These are phyloP conservation scores for Sceloporus undulatus DNA, from an alignment of 2,113 vertebrate genomes.

Conservation along the genomic window DNA sequence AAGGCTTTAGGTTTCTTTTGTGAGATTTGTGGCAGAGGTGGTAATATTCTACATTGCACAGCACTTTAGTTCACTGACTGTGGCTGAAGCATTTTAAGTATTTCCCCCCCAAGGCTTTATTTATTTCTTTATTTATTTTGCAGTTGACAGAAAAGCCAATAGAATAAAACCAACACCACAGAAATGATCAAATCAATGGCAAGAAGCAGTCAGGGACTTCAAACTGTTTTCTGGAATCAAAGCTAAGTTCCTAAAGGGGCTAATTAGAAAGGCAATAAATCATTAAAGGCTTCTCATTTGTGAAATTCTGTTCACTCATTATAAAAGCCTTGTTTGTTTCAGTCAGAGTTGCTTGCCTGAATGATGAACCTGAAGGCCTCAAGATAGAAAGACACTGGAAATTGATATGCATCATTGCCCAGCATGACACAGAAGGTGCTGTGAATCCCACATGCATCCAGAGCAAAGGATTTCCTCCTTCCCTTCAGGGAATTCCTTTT, in stretches of 20 bases:
- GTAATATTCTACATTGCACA: background rate
- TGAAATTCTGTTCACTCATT: conserved; percentile 28
- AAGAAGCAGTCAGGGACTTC: conserved; percentile 9
- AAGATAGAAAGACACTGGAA: background rate
- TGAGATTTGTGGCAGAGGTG: background rate
- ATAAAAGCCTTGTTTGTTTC: conserved; percentile 26
- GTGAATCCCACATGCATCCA: background rate
- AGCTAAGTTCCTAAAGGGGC: conserved; percentile 35
- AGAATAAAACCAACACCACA: conserved; percentile 9
- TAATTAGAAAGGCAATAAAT: conserved; percentile 42
- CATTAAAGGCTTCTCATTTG: conserved; percentile 24
- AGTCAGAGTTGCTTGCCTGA: background rate
- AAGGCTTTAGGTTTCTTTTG: conserved; percentile 1
- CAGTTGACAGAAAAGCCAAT: conserved; percentile 13
- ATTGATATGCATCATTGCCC: conserved; percentile 9
- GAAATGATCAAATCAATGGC: conserved; percentile 17
- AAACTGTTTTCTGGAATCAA: conserved; percentile 30
- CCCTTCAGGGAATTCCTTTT: background rate
- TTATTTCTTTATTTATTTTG: no score
- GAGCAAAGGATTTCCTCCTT: background rate
- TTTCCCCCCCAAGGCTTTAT: background rate
- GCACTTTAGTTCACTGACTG: background rate
- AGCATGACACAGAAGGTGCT: background rate
- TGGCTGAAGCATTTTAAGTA: background rate
- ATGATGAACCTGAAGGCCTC: conserved; percentile 13